A percentile compares a stretch with the other conserved stretches of the same genome.
phyloP scores from a whole-genome alignment of 1,140 invertebrate genomes.

The Geopemphigus sp. region DNA sequence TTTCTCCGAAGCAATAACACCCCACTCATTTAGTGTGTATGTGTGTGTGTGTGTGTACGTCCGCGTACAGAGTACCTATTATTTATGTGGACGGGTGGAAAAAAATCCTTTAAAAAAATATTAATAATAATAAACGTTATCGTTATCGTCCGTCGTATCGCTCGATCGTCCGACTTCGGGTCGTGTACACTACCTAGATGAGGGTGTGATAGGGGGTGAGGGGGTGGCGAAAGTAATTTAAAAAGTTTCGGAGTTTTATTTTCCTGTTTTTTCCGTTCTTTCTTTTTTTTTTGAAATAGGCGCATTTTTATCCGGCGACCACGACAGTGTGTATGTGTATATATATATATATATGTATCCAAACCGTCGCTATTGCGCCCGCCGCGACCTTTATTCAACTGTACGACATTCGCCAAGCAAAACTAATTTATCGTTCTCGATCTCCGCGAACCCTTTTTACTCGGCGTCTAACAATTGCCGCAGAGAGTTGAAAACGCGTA shows the following conservation, averaged over 20 bases:
- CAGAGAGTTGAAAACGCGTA: not conserved
- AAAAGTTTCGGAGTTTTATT: slow-evolving; percentile 14
- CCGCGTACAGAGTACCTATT: not conserved
- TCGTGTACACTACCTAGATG: not conserved
- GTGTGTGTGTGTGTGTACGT: no score
- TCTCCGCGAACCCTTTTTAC: slow-evolving; percentile 10
- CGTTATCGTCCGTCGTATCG: slow-evolving; percentile 9
- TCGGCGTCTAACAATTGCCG: not conserved
- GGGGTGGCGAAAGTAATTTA: slow-evolving; percentile 10
- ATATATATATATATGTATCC: no score
- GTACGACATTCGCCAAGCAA: slow-evolving; percentile 21
- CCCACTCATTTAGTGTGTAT: no score
- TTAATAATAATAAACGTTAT: slow-evolving; percentile 4
- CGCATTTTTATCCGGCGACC: not conserved
- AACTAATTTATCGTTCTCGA: slow-evolving; percentile 31
- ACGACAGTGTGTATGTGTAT: no score
- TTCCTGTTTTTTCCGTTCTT: not conserved
- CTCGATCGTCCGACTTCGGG: not conserved
- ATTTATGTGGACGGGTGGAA: not conserved
- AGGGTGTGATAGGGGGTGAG: no score
- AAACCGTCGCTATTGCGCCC: not conserved
- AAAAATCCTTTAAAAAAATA: not conserved
- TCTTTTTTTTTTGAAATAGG: not conserved
- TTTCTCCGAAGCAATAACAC: no score
- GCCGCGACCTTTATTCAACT: slow-evolving; percentile 30